Conservation (phyloP, 2,113 vertebrate genomes). For the Phalacrocorax pelagicus region DNA sequence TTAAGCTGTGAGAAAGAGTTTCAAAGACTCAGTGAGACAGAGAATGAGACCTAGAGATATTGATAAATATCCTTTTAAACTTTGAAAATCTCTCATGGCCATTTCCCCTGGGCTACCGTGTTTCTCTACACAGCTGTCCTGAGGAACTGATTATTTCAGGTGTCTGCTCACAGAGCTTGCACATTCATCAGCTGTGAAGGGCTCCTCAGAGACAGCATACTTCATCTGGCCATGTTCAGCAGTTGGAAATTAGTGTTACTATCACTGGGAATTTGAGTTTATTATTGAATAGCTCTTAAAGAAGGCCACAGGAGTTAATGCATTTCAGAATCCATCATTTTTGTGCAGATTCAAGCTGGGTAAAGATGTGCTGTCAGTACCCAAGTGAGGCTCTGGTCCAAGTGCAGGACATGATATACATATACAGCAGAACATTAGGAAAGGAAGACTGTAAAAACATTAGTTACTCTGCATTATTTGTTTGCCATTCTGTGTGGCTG, state of each 20-base stretch:
- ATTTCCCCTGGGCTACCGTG: neutral
- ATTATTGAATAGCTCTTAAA: neutral
- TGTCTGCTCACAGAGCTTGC: neutral
- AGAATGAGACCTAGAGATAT: neutral
- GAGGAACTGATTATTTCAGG: neutral
- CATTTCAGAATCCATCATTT: neutral
- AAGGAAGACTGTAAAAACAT: neutral
- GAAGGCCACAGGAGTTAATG: neutral
- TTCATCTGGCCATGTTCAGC: neutral
- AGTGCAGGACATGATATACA: neutral
- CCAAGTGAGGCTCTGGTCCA: neutral
- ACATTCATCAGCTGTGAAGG: neutral
- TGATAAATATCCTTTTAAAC: neutral
- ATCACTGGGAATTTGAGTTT: neutral
- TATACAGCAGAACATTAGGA: neutral
- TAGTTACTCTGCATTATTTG: neutral
- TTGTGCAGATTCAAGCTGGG: neutral
- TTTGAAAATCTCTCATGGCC: neutral
- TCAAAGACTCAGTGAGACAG: neutral
- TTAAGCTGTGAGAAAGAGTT: neutral
- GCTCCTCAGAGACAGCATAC: neutral
- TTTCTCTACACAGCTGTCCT: neutral
- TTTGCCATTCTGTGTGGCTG: neutral
- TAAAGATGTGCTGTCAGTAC: neutral
- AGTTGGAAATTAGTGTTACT: neutral